Evolutionary conservation across 1,140 invertebrate species (phyloP), one percentile per base, ranked within the genome.

Genomic region (Harpegnathos saltator): DNA sequence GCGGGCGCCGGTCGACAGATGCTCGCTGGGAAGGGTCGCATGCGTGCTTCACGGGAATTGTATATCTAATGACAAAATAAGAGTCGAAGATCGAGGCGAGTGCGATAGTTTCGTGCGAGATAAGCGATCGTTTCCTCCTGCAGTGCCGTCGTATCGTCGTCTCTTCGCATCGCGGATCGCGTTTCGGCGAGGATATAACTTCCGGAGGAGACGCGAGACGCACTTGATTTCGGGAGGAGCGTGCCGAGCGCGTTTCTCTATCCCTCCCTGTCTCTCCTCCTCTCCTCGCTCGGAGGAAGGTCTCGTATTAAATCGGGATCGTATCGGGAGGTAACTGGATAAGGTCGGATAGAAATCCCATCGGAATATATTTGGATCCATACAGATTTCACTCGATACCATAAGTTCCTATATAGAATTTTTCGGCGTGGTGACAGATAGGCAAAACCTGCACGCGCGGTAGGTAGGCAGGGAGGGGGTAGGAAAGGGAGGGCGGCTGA

Each of bases 321-420:
- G 74, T 80, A 80, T 80, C 65, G 65, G 44, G 75, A 69, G 75
- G 75, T 80, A 80, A 80, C 75, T 80, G 75, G 75, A 80, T 80
- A 58, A 80, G 24, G 52, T 80, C 22, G 65, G 75, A 80, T 80
- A 58, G 75, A 80, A 69, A 80, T 80, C 75, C 75, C 65, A 80
- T 80, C 75, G 75, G 65, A 80, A 80, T 80, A 80, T 80, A 80
- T 80, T 80, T 69, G 75, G 52, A 80, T 80, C 75, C 75, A 80
- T 69, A 24, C 75, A 65, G 75, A 80, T 80, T 80, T 69, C 52
- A 33, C 19, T 19, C 75, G 65, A 80, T 80, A 69, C 75, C 75
- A 80, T 80, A 80, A 80, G 75, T 80, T 80, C 52, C 33, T 69
- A 69, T 80, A 69, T 59, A 52, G 65, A 80, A 80, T 80, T 80